phyloP scores from a whole-genome alignment of 2,113 vertebrate genomes.

The Siniperca knerii region DNA sequence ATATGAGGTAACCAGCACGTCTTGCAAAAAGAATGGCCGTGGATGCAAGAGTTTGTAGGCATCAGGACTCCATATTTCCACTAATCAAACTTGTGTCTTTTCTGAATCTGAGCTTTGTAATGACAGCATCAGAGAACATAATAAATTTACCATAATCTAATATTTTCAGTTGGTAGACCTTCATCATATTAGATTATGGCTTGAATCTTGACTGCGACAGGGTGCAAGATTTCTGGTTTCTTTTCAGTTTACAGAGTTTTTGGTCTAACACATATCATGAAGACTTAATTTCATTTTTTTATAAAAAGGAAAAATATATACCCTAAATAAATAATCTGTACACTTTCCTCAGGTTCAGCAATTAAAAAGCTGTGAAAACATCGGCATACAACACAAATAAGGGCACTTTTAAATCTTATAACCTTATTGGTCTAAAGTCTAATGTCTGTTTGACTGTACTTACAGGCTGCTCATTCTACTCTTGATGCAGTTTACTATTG shows the following conservation, averaged over 20 bases:
- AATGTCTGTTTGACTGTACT: background rate
- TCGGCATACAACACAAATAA: background rate
- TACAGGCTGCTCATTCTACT: background rate
- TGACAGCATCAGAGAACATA: background rate
- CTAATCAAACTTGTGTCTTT: background rate
- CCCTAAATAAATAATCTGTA: background rate
- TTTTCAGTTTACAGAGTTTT: background rate
- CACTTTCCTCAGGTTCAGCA: background rate
- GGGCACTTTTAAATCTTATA: background rate
- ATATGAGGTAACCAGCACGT: background rate
- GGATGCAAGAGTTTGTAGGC: background rate
- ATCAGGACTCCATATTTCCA: background rate
- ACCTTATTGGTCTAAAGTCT: background rate
- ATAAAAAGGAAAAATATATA: background rate
- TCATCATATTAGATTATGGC: background rate
- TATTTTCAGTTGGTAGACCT: background rate
- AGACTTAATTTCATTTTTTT: background rate
- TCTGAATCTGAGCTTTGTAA: background rate
- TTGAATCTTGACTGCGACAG: background rate
- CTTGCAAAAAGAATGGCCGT: background rate
- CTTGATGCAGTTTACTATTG: background rate
- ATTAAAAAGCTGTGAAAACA: background rate
- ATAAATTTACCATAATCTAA: background rate
- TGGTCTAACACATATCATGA: background rate
- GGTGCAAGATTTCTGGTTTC: background rate